Evolutionary conservation across 37 sponge, comb jelly and placozoan genomes (phyloP), one percentile per base, ranked within the genome.

Genomic region (Crambe crambe): DNA sequence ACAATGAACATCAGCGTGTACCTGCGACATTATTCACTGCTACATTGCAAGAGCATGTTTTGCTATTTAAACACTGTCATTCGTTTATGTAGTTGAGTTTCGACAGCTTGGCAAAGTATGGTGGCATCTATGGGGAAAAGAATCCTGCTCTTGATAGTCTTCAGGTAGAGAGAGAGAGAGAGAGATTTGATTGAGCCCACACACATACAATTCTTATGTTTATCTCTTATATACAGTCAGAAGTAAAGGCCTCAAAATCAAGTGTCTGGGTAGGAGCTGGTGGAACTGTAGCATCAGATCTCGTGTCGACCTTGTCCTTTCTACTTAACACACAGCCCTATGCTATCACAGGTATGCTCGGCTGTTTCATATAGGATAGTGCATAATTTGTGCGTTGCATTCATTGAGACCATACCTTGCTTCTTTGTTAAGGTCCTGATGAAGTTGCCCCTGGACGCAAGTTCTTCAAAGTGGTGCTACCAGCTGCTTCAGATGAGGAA

Each of bases 61-160:
- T n/a, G n/a, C n/a, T n/a, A n/a, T n/a, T n/a, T n/a, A n/a, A n/a
- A n/a, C n/a, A n/a, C n/a, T n/a, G n/a, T n/a, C n/a, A n/a, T n/a
- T n/a, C n/a, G n/a, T n/a, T n/a, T n/a, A 47, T 56, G 22, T 68
- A 87, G 87, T 44, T 81, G 39, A 75, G 44, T 39, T 87, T 80
- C 39, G 82, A 81, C 68, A 75, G 74, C 56, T 41, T 80, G n/a
- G 87, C 76, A 21, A 65, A 66, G 62, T 81, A 76, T 42, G 82
- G 76, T 2, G 82, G 82, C 0, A 37, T 68, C 6, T 81, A 75
- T 27, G 71, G 67, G 41, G 71, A 67, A 0, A 75, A 34, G 0
- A 3, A 56, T 30, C 26, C 76, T 21, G 37, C 84, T 25, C 42
- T 83, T 21, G 21, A 42, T 56, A 40, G 39, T 21, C 59, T 83